Conservation (phyloP, 2,113 vertebrate species). For the Notarius quadriscutis region DNA sequence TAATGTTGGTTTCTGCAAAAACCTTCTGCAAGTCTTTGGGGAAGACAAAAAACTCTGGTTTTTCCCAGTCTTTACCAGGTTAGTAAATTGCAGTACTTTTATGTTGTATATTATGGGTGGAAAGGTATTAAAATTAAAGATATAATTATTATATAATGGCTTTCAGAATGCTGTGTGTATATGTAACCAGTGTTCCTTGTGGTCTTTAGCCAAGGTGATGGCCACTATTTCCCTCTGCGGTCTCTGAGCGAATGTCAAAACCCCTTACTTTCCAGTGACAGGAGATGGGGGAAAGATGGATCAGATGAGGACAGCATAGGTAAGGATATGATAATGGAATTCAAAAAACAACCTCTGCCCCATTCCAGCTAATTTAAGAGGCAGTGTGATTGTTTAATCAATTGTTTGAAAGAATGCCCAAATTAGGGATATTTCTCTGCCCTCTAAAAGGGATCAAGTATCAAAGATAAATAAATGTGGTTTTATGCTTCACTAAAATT, state of each 20-base stretch:
- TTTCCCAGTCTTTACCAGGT: conserved; percentile 90
- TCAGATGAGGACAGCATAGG: conserved; percentile 82
- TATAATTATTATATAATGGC: background rate
- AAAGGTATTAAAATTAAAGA: background rate
- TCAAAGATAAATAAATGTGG: background rate
- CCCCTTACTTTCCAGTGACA: conserved; percentile 84
- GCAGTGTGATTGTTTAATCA: background rate
- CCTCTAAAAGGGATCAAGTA: background rate
- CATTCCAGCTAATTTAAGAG: background rate
- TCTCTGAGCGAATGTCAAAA: conserved; percentile 82
- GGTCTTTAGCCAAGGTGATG: conserved; percentile 84
- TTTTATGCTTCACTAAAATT: background rate
- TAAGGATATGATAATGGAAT: conserved; percentile 63
- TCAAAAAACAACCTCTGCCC: background rate
- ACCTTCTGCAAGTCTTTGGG: conserved; percentile 93
- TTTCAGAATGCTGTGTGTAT: background rate
- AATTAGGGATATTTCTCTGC: background rate
- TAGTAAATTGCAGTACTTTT: conserved; percentile 42
- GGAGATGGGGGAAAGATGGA: conserved; percentile 85
- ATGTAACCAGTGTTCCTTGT: background rate
- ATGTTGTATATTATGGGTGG: too few species aligned
- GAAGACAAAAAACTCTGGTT: conserved; percentile 89
- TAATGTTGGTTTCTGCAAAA: conserved; percentile 84
- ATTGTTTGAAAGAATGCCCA: background rate
- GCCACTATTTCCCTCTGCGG: conserved; percentile 89